phyloP scores from a whole-genome alignment of 2,797 vertebrate genomes.

The Crypturellus tataupa region DNA sequence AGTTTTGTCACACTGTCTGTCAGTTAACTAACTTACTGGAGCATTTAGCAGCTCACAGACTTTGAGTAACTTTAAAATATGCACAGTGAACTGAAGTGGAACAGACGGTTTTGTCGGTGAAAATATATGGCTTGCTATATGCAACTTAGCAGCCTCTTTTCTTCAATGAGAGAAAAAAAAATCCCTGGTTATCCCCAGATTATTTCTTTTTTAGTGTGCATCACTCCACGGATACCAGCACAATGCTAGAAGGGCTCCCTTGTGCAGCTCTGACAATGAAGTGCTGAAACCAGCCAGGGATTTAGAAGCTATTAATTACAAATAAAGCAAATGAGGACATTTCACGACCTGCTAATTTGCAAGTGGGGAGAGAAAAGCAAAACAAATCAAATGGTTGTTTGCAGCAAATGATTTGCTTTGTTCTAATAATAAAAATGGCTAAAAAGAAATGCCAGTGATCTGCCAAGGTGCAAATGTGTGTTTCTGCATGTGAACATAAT shows the following conservation, averaged over 20 bases:
- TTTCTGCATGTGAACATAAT: background rate
- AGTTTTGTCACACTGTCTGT: no score
- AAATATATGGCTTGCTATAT: background rate
- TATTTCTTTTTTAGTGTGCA: background rate
- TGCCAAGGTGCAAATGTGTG: background rate
- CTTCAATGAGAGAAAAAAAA: background rate
- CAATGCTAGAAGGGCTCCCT: background rate
- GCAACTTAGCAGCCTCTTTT: background rate
- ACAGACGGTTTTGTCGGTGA: background rate
- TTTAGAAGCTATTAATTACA: slow-evolving; percentile 29
- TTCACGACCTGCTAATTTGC: slow-evolving; percentile 11
- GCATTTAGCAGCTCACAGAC: no score
- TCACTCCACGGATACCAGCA: background rate
- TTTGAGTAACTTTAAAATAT: no score
- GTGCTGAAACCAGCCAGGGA: background rate
- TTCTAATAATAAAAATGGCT: background rate
- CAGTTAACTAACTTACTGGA: no score
- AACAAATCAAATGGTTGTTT: background rate
- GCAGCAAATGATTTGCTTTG: slow-evolving; percentile 10
- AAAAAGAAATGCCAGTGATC: background rate
- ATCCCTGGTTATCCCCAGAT: background rate
- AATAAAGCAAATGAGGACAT: background rate
- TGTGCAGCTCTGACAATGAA: background rate
- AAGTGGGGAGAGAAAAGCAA: background rate
- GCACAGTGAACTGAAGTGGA: background rate